Evolutionary conservation across 2,113 vertebrate genomes (phyloP).

Genomic region (Sterrhoptilus dennistouni): DNA sequence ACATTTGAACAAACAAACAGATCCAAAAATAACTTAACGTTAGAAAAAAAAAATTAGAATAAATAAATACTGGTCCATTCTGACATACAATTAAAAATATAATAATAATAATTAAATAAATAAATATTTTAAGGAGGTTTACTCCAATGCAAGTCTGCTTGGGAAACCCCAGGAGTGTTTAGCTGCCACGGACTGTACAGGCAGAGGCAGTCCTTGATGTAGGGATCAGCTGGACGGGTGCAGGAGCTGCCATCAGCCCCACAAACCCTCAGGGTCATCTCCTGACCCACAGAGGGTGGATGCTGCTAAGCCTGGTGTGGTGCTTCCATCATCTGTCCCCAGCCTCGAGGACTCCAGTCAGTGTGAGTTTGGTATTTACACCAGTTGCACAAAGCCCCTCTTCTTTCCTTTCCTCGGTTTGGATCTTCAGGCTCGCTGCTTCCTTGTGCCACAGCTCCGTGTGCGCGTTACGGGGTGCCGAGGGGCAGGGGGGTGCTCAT

Average conservation of each 20-base stretch:
- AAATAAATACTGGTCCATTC: constrained; percentile 66
- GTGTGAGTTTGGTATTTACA: background rate
- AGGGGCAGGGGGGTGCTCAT: background rate
- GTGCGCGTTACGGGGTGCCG: fast-evolving
- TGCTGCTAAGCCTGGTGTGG: background rate
- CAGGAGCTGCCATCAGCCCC: fast-evolving
- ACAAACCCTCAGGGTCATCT: background rate
- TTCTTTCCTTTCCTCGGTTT: background rate
- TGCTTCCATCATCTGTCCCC: background rate
- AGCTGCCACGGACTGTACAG: background rate
- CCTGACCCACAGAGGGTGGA: fast-evolving
- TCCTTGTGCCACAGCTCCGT: background rate
- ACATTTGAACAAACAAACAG: constrained; percentile 24
- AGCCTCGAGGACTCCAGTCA: background rate
- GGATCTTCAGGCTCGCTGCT: fast-evolving
- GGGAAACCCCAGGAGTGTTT: background rate
- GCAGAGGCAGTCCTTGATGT: background rate
- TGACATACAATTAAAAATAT: background rate
- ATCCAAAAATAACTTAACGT: constrained; percentile 28
- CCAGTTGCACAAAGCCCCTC: background rate
- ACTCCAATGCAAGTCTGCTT: background rate
- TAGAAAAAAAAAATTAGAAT: background rate
- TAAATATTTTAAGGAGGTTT: constrained; percentile 58
- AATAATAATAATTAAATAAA: constrained; percentile 57
- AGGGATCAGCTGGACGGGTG: fast-evolving